These are phyloP conservation scores for Corythucha ciliata DNA, from an alignment of 2,888 invertebrate genomes.

Conservation along the genomic window DNA sequence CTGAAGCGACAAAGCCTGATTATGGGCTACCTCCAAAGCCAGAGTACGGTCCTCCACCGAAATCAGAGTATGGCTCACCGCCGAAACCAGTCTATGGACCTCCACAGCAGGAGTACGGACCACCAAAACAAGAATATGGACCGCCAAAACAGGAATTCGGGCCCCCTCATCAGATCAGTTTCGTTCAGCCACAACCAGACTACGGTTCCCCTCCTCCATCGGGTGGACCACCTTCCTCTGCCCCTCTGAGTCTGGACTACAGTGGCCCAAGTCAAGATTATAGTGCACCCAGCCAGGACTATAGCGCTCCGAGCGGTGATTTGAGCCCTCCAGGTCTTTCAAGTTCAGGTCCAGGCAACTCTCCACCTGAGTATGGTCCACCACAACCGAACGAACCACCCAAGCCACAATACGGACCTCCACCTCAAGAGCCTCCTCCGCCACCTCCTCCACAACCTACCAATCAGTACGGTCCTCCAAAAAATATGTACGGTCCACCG, in stretches of 20 bases:
- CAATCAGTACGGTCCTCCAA: constrained; percentile 32
- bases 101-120: constrained; percentile 34
- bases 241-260: constrained; percentile 31
- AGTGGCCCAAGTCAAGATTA: constrained; percentile 33
- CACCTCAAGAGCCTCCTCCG: constrained; percentile 18
- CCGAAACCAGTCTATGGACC: constrained; percentile 34
- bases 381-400: constrained; percentile 34
- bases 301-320: constrained; percentile 29
- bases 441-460: constrained; percentile 26
- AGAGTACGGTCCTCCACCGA: constrained; percentile 27
- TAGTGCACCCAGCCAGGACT: constrained; percentile 35
- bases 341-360: constrained; percentile 34
- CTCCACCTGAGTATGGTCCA: constrained; percentile 35
- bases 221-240: constrained; percentile 33
- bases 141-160: constrained; percentile 29
- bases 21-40: constrained; percentile 32
- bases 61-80: constrained; percentile 27
- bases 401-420: constrained; percentile 27
- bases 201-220: constrained; percentile 33
- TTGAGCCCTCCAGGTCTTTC: constrained; percentile 35
- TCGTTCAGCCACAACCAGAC: constrained; percentile 35
- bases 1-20: constrained; percentile 36
- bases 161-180: constrained; percentile 34
- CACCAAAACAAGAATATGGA: constrained; percentile 27
- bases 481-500: constrained; percentile 26